Percentiles rank a stretch among this genome's conserved stretches.
These are phyloP conservation scores for Drosophila erecta DNA, from an alignment of 1,140 invertebrate genomes.

Conservation along the genomic window DNA sequence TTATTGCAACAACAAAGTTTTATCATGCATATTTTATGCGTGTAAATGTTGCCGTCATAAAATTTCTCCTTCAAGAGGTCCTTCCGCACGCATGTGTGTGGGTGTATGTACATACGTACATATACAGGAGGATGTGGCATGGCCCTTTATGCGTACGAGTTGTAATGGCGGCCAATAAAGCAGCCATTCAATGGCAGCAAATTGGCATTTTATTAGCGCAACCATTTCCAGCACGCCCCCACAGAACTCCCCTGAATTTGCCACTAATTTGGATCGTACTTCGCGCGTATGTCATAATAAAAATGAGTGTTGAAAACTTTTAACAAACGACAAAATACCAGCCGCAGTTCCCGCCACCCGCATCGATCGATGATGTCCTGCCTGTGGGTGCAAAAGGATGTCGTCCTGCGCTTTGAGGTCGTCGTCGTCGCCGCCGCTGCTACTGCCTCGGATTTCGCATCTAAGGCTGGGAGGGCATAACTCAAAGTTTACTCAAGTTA, in stretches of 20 bases:
- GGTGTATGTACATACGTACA: background rate
- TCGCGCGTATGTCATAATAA: slow-evolving; percentile 78
- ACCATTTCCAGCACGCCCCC: slow-evolving; percentile 12
- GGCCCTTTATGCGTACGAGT: slow-evolving; percentile 74
- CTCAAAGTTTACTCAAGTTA: slow-evolving; percentile 84
- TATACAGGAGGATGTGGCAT: slow-evolving; percentile 32
- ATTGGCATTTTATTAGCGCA: slow-evolving; percentile 80
- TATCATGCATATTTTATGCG: slow-evolving; percentile 84
- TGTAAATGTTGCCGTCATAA: slow-evolving; percentile 84
- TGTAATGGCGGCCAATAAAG: slow-evolving; percentile 81
- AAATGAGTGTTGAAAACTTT: slow-evolving; percentile 79
- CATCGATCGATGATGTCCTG: slow-evolving; percentile 71
- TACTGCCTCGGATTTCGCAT: slow-evolving; percentile 45
- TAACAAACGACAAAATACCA: slow-evolving; percentile 80
- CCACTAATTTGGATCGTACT: slow-evolving; percentile 62
- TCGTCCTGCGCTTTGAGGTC: slow-evolving; percentile 69
- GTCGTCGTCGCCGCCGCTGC: slow-evolving; percentile 38
- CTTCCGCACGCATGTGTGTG: slow-evolving; percentile 24
- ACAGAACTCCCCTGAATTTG: background rate
- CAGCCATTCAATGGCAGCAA: slow-evolving; percentile 78
- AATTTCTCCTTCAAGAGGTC: slow-evolving; percentile 55
- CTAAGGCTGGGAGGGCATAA: slow-evolving; percentile 67
- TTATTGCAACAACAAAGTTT: slow-evolving; percentile 83
- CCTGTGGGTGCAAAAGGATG: slow-evolving; percentile 62
- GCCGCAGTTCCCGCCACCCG: slow-evolving; percentile 28